Base-by-base conservation (phyloP, 2,888 invertebrate genomes). In the Conistra vaccinii region DNA sequence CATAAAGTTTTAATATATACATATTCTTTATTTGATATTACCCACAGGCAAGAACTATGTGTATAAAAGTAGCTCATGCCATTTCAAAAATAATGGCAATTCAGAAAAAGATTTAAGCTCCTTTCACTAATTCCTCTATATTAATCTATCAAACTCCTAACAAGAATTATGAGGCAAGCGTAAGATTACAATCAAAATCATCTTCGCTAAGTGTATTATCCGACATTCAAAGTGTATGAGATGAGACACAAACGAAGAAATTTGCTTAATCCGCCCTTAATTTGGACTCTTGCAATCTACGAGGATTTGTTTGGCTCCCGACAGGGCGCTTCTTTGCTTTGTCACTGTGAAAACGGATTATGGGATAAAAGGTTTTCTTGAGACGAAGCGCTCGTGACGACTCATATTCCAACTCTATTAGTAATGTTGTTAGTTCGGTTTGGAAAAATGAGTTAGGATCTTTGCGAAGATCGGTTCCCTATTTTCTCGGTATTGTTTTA, bases 321-420 rank as follows among this genome's bases (percentile, higher is more conserved):
- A 89, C 88, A 90, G 88, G 83, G 78, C 83, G 86, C 86, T 88
- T 89, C 91, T 91, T 93, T 94, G 91, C 93, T 93, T 92, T 93
- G 93, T 93, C 93, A 91, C 92, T 92, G 91, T 91, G 91, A 93
- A 94, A 94, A 92, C 88, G 92, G 93, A 94, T 95, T 94, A 94
- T 65, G 55, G 89, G 90, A 92, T 91, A 88, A 92, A 90, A 90
- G 89, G 82, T 89, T 90, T 86, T 80, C 87, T 87, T 83, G 85
- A 85, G 86, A 69, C 63, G 81, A 76, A 81, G 71, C 76, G 84
- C 70, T 81, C 91, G 87, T 91, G 91, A 91, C 89, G 87, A 80
- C 86, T 91, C 91, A 91, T 91, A 89, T 90, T 90, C 84, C 88
- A 83, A 88, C 87, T 89, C 88, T 89, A 90, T 92, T 91, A 91